Base-by-base conservation (phyloP, 2,888 invertebrate genomes). In the Spisula subtruncata region DNA sequence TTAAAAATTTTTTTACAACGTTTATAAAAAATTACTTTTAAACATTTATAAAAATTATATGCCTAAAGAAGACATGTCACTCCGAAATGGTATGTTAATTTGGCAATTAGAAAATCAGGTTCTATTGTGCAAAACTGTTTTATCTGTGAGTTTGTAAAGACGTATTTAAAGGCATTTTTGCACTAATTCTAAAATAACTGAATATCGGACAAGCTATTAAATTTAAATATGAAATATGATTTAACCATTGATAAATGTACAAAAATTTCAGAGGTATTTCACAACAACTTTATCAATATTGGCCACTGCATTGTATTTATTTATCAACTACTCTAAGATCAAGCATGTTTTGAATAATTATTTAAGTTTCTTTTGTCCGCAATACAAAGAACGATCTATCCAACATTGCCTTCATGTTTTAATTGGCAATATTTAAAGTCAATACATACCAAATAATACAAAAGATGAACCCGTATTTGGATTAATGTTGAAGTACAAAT, bases 391-490 rank as follows among this genome's bases (percentile, higher is more conserved):
- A 16, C 32, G 75, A 75, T 32, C 75, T 16, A n/a, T 6, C 6
- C 29, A 71, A 56, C 16, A 16, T 14, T 35, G 35, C 75, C 75
- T 32, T 75, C 4, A 32, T 75, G 35, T 75, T 75, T 35, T 18
- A 75, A 75, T 75, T 75, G 29, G 29, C 29, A 75, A 75, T 75
- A 75, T 75, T 75, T 75, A 75, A 75, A 75, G 75, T 75, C 32
- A 75, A 75, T 75, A 75, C 35, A 75, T 75, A 75, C 35, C 29
- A 75, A 32, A 75, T 25, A 10, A 25, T 66, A 66, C n/a, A 66
- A 51, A 66, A 66, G 60, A 66, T n/a, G 60, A 25, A n/a, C 60
- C 6, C n/a, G 60, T 66, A 25, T 66, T 51, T 10, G 60, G 60
- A 66, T 66, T 66, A 25, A 66, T 66, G 20, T 66, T n/a, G 60